Base-by-base conservation (phyloP, 2,113 vertebrate genomes). In the Camelus dromedarius region DNA sequence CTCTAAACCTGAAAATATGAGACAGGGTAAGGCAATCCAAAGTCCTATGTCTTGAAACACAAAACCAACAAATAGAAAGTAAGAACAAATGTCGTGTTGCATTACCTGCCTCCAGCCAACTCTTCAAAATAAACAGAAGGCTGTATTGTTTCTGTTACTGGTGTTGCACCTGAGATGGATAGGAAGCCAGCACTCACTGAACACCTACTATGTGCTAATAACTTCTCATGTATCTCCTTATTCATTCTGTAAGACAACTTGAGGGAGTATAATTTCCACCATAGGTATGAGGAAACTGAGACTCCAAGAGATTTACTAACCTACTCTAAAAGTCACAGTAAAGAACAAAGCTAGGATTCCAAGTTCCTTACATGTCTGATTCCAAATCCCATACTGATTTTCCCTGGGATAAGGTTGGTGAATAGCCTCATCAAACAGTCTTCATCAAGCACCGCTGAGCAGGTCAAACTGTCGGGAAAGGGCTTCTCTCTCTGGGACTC, bases 201-300 rank as follows among this genome's bases (percentile, higher is more conserved):
- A 38, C 1, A 24, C 35, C 46, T 52, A 52, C 32, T 87, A 4
- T 64, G 19, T 54, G 32, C 12, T 73, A 83, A 60, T 30, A 83
- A 14, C 30, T 48, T 35, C 56, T 58, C 32, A 56, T 28, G 22
- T 8, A 75, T 73, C 46, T 75, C 42, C 20, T 89, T 67, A 73
- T 82, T 64, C 24, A n/a, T 48, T 84, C 89, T 66, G 76, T 93
- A 38, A 96, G 38, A 38, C 46, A 96, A 84, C 11, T 58, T 38
- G 88, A 46, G 72, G 5, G 89, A 77, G 28, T 75, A 62, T 64
- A 79, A 56, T 70, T 32, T 52, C 10, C 11, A 48, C 48, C 46
- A 13, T 6, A 67, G 12, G 32, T 46, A 42, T 38, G 30, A 83
- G 54, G 8, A 88, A 82, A 82, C 69, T 58, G 69, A 86, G 28